Evolutionary conservation across 2,797 vertebrate genomes (phyloP), one percentile per base, ranked within the genome.

Genomic region (Malacoctenus gilli): DNA sequence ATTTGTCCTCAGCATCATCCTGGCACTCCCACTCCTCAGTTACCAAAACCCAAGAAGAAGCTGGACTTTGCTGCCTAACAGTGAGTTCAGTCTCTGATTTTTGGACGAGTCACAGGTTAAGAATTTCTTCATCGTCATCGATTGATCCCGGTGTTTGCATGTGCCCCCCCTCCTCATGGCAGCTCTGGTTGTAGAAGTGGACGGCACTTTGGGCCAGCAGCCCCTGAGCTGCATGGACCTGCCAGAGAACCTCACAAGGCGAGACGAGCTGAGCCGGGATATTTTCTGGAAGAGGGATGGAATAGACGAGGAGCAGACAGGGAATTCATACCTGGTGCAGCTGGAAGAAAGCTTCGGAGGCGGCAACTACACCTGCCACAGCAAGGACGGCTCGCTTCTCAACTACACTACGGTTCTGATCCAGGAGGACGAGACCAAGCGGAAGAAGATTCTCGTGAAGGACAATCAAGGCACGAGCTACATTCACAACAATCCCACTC

Each of bases 351-450:
- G 83, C 44, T 49, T 55, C 13, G 88, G 84, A 21, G 86, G 90
- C 9, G 89, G 85, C 8, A 88, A 83, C 66, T 93, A 90, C 78
- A 87, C 74, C 65, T 93, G 92, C 66, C 74, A 90, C 77, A 52
- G 51, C 42, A 20, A 30, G 21, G 60, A 86, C 0, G 86, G 87
- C 3, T 59, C 84, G 0, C 59, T 87, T 15, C 76, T 92, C 13
- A 91, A 91, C 68, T 63, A 91, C 72, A 92, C 89, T 0, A 41
- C 80, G 57, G 83, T 92, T 23, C 71, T 92, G 69, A 83, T 92
- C 58, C 61, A 71, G 16, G 63, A 72, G 13, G 31, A 62, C 0
- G 0, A 52, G 12, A 40, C 8, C 3, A 23, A 47, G n/a, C n/a
- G n/a, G n/a, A n/a, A n/a, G 4, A 59, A 60, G 57, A 87, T 88